Percentiles rank a stretch among this genome's conserved stretches.
These are phyloP conservation scores for Prochilodus magdalenae DNA, from an alignment of 2,113 vertebrate genomes.

Conservation along the genomic window DNA sequence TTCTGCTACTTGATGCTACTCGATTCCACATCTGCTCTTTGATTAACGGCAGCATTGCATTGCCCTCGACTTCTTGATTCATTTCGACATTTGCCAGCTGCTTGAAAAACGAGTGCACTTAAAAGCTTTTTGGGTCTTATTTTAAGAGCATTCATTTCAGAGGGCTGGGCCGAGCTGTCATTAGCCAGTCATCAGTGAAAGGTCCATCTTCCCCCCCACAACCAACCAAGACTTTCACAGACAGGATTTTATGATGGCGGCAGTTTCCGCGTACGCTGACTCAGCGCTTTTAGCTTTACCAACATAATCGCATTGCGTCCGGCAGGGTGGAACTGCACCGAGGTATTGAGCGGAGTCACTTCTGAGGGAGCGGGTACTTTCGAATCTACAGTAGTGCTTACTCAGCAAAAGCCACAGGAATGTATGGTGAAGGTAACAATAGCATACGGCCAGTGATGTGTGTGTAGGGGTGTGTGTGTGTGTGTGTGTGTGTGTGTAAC, in stretches of 20 bases:
- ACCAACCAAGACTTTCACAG: conserved; percentile 17
- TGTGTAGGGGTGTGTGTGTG: too few relatives aligned
- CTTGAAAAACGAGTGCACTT: conserved; percentile 19
- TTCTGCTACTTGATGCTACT: not conserved
- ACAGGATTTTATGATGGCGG: conserved; percentile 3
- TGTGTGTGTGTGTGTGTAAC: too few relatives aligned
- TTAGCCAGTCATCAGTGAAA: conserved; percentile 22
- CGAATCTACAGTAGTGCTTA: not conserved
- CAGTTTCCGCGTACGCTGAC: conserved; percentile 16
- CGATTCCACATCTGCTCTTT: not conserved
- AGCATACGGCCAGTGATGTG: not conserved
- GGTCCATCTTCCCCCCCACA: not conserved
- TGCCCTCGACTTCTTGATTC: conserved; percentile 6
- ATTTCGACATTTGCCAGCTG: conserved; percentile 18
- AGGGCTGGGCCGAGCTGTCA: conserved; percentile 11
- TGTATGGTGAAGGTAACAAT: not conserved
- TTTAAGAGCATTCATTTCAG: conserved; percentile 8
- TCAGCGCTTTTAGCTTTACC: not conserved
- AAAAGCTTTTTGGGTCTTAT: conserved; percentile 29
- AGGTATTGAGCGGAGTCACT: not conserved
- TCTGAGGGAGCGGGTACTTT: not conserved
- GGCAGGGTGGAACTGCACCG: not conserved
- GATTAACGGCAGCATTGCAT: not conserved
- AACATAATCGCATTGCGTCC: too few relatives aligned
- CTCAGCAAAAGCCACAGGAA: not conserved